Evolutionary conservation across 2,797 vertebrate species (phyloP).

Genomic region (Champsocephalus gunnari): DNA sequence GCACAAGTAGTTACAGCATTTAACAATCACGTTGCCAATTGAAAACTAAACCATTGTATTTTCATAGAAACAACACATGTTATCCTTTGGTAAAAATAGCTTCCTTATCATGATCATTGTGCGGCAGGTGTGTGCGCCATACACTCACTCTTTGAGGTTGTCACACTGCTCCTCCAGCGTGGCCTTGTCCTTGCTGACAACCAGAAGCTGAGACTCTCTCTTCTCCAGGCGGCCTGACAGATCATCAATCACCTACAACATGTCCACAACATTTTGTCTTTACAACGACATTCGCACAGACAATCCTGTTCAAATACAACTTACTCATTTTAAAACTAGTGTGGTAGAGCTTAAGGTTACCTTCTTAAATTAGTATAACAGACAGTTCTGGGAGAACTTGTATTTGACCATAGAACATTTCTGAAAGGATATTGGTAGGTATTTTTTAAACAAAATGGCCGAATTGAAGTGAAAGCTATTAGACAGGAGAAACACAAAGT

Average conservation of each 20-base stretch:
- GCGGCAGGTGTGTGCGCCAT: neutral
- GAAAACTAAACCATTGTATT: constrained; percentile 8
- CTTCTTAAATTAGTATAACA: neutral
- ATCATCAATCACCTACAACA: constrained; percentile 90
- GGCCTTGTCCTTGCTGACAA: constrained; percentile 96
- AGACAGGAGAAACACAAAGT: neutral
- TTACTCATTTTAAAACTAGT: neutral
- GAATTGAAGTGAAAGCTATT: neutral
- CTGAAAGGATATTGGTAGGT: neutral
- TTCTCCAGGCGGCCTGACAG: constrained; percentile 93
- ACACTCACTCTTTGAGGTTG: constrained; percentile 97
- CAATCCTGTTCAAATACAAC: neutral
- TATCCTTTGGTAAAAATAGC: neutral
- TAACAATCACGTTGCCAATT: neutral
- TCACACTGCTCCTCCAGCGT: constrained; percentile 94
- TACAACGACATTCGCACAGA: neutral
- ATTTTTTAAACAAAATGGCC: neutral
- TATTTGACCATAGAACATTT: neutral
- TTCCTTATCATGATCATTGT: constrained; percentile 6
- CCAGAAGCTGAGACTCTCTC: constrained; percentile 93
- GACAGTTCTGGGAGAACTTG: neutral
- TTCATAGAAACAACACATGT: neutral
- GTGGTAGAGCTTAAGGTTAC: too few relatives aligned
- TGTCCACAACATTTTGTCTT: constrained; percentile 10
- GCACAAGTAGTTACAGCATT: neutral